A percentile compares a stretch with the other conserved stretches of the same genome.
Conservation (phyloP, 2,888 invertebrate genomes). For the Danaus chrysippus region DNA sequence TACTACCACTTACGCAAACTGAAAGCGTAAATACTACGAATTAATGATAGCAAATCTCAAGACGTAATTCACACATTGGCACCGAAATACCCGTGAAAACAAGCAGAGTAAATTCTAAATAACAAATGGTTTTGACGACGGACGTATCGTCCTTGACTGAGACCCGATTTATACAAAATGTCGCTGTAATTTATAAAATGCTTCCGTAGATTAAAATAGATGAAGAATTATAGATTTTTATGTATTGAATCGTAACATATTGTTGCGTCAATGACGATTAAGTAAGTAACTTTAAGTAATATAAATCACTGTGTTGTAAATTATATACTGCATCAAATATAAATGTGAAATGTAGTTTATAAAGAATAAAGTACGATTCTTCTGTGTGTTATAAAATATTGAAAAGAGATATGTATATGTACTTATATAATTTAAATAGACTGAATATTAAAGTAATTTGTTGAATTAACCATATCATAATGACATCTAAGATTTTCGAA, state of each 20-base stretch:
- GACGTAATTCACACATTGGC: conserved; percentile 56
- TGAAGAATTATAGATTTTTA: conserved; percentile 7
- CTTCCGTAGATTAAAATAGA: conserved; percentile 14
- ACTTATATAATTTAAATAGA: no score
- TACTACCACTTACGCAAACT: conserved; percentile 3
- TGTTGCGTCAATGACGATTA: not conserved
- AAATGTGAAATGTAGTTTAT: no score
- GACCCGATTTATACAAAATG: conserved; percentile 13
- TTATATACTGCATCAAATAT: not conserved
- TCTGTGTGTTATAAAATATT: no score
- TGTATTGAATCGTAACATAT: not conserved
- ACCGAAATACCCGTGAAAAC: conserved; percentile 62
- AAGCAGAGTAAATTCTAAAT: conserved; percentile 58
- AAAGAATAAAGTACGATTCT: no score
- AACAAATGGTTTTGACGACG: conserved; percentile 47
- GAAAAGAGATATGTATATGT: no score
- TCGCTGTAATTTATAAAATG: conserved; percentile 15
- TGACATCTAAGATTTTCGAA: no score
- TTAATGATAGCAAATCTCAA: conserved; percentile 55
- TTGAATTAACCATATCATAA: no score
- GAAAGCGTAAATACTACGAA: conserved; percentile 56
- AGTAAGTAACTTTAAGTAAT: not conserved
- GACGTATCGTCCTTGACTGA: conserved; percentile 27
- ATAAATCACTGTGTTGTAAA: not conserved
- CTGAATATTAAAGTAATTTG: no score